Conservation (phyloP, 2,888 invertebrate genomes). For the Schizaphis graminum region DNA sequence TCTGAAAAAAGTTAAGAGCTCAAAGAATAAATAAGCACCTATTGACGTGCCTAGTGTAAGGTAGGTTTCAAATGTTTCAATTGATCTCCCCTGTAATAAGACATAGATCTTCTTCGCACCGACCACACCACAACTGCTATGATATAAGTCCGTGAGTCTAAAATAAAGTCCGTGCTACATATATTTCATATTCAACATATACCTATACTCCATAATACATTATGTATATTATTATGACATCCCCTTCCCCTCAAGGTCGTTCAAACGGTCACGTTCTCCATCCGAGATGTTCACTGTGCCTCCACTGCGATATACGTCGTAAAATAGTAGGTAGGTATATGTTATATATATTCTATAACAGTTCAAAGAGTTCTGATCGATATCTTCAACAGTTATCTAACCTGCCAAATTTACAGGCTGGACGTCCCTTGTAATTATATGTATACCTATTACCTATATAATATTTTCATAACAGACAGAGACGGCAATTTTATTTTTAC, state of each 20-base stretch:
- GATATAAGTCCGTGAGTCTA: background rate
- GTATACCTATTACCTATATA: background rate
- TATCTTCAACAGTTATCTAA: constrained; percentile 15
- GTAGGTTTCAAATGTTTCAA: background rate
- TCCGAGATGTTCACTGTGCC: background rate
- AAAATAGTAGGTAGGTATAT: background rate
- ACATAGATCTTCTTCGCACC: background rate
- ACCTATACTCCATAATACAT: background rate
- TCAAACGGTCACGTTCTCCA: background rate
- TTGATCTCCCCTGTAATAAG: background rate
- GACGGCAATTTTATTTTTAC: constrained; percentile 30
- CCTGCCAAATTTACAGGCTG: background rate
- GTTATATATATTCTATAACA: background rate
- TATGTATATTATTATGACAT: background rate
- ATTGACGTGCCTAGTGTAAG: too few relatives aligned
- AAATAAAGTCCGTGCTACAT: background rate
- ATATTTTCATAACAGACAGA: background rate
- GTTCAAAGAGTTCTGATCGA: background rate
- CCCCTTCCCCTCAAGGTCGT: background rate
- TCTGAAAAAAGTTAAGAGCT: too few relatives aligned
- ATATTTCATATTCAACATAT: background rate
- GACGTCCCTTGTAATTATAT: constrained; percentile 32
- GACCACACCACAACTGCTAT: background rate
- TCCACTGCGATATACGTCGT: background rate
- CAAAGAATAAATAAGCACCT: too few relatives aligned